A percentile compares a stretch with the other conserved stretches of the same genome.
phyloP scores from a whole-genome alignment of 2,113 vertebrate genomes.

The Bujurquina vittata region DNA sequence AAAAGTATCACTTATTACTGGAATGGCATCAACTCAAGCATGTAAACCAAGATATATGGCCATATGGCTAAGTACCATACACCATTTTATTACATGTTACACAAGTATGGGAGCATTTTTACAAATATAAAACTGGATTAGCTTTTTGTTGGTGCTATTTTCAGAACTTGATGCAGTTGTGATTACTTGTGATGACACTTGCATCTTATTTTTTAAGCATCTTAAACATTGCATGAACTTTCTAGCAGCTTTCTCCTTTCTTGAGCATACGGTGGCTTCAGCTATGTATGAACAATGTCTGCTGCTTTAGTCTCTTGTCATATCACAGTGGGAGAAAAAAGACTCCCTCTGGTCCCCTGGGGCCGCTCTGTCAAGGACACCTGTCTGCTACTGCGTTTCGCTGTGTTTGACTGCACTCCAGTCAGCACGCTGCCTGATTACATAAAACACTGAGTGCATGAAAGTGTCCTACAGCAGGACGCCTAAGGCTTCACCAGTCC shows the following conservation, averaged over 20 bases:
- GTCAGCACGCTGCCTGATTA: conserved; percentile 62
- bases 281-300: neutral
- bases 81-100: neutral
- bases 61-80: neutral
- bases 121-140: neutral
- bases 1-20: rapidly evolving
- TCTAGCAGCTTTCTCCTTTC: neutral
- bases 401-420: conserved; percentile 59
- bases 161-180: neutral
- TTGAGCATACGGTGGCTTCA: neutral
- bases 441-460: conserved; percentile 56
- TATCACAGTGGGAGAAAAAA: conserved; percentile 52
- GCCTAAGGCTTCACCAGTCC: conserved; percentile 55
- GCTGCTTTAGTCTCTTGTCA: conserved; percentile 38
- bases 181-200: neutral
- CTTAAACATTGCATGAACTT: neutral
- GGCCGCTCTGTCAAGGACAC: conserved; percentile 68
- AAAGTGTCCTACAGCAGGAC: conserved; percentile 65
- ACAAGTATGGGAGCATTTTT: rapidly evolving
- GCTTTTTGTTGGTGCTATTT: neutral
- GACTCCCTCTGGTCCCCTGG: conserved; percentile 37
- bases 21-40: neutral
- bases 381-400: conserved; percentile 64
- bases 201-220: neutral
- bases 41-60: neutral